These are phyloP conservation scores for Brachirus orientalis DNA, from an alignment of 2,113 vertebrate species.

Conservation along the genomic window DNA sequence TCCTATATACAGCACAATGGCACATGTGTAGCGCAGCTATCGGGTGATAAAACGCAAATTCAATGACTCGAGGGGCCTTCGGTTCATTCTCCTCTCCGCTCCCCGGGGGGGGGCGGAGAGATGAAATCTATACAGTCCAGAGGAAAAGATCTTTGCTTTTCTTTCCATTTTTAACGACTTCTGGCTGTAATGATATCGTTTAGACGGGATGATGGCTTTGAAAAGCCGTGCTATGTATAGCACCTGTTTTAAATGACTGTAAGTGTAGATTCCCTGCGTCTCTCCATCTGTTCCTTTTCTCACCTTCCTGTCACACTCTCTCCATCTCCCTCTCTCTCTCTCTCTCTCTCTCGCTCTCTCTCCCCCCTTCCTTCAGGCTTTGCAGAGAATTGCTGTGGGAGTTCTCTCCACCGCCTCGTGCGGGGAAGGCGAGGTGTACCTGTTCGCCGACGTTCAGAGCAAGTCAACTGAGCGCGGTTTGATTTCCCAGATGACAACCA, in stretches of 20 bases:
- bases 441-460: conserved; percentile 66
- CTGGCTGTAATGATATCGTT: conserved; percentile 64
- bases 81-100: conserved; percentile 65
- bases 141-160: conserved; percentile 17
- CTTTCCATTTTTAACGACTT: conserved; percentile 60
- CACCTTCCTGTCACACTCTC: conserved; percentile 65
- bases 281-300: conserved; percentile 81
- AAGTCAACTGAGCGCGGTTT: conserved; percentile 65
- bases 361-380: conserved; percentile 55
- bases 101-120: conserved; percentile 53
- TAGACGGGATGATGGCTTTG: conserved; percentile 55
- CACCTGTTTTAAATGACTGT: conserved; percentile 67
- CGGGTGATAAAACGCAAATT: conserved; percentile 65
- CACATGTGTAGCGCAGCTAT: conserved; percentile 62
- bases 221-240: conserved; percentile 67
- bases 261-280: conserved; percentile 58
- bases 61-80: conserved; percentile 66
- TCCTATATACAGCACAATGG: conserved; percentile 63
- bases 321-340: conserved; percentile 26
- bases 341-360: conserved; percentile 24
- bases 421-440: conserved; percentile 56
- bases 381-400: conserved; percentile 71
- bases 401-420: conserved; percentile 58
- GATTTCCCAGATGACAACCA: conserved; percentile 77
- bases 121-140: conserved; percentile 53